Evolutionary conservation across 2,888 invertebrate species (phyloP).

Genomic region (Mythimna pallens): DNA sequence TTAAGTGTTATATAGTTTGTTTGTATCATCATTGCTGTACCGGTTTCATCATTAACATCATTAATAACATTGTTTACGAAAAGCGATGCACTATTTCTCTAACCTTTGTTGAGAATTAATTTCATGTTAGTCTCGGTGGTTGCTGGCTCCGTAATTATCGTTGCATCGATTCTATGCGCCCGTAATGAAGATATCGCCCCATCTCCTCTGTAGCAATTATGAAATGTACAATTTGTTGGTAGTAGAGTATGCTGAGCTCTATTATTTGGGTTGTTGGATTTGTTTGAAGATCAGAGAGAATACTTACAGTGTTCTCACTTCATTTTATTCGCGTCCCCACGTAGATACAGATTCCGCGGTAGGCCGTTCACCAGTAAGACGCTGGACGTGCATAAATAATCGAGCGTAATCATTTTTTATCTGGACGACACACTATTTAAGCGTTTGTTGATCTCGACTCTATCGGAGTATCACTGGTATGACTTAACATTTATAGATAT

Average conservation of each 20-base stretch:
- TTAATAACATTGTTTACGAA: slow-evolving; percentile 71
- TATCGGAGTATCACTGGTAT: slow-evolving; percentile 19
- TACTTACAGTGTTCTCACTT: too few species aligned
- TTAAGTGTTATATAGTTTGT: slow-evolving; percentile 57
- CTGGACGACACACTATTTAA: slow-evolving; percentile 81
- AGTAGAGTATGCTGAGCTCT: slow-evolving; percentile 10
- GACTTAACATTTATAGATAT: slow-evolving; percentile 19
- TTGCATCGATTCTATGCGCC: slow-evolving; percentile 79
- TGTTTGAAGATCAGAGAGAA: neutral
- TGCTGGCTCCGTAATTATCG: slow-evolving; percentile 81
- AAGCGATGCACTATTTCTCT: slow-evolving; percentile 77
- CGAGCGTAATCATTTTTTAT: slow-evolving; percentile 83
- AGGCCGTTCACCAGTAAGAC: slow-evolving; percentile 74
- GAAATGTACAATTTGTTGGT: slow-evolving; percentile 66
- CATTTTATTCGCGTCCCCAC: slow-evolving; percentile 9
- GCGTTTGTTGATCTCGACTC: slow-evolving; percentile 77
- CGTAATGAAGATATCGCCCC: slow-evolving; percentile 85
- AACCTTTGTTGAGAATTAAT: slow-evolving; percentile 78
- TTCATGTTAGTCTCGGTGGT: slow-evolving; percentile 71
- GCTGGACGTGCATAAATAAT: slow-evolving; percentile 87
- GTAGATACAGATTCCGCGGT: slow-evolving; percentile 33
- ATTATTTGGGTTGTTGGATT: slow-evolving; percentile 10
- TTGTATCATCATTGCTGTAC: slow-evolving; percentile 64
- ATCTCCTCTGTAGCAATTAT: slow-evolving; percentile 82
- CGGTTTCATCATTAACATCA: slow-evolving; percentile 70